phyloP scores from a whole-genome alignment of 2,888 invertebrate genomes.

The Conchocele bisecta region DNA sequence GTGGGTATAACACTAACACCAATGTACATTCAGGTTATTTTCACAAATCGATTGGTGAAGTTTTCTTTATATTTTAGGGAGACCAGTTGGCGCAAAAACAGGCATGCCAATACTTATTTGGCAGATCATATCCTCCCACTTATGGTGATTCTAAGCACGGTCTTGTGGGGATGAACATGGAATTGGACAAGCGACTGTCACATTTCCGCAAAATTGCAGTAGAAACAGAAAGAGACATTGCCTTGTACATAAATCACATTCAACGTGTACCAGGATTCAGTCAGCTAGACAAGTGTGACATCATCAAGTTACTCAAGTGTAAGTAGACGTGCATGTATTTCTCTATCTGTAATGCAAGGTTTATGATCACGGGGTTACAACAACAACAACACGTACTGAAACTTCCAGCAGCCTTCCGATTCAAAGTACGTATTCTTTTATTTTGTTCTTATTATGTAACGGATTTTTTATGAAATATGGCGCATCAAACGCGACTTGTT shows the following conservation, averaged over 20 bases:
- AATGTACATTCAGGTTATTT: too few species aligned
- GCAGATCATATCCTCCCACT: not conserved
- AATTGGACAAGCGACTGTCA: constrained; percentile 23
- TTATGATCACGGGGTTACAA: too few species aligned
- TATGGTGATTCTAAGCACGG: constrained; percentile 18
- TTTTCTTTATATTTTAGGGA: too few species aligned
- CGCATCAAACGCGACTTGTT: too few species aligned
- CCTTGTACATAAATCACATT: constrained; percentile 15
- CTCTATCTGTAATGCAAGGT: not conserved
- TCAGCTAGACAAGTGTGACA: constrained; percentile 15
- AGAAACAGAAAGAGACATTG: constrained; percentile 18
- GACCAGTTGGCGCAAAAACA: too few species aligned
- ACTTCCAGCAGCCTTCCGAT: too few species aligned
- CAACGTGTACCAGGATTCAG: constrained; percentile 24
- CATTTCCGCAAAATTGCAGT: constrained; percentile 20
- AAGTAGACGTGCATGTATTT: not conserved
- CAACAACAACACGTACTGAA: too few species aligned
- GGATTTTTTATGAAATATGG: too few species aligned
- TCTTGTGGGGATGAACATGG: constrained; percentile 14
- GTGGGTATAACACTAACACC: too few species aligned
- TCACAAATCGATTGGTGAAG: too few species aligned
- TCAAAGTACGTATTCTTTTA: too few species aligned
- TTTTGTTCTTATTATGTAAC: too few species aligned
- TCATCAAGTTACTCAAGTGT: constrained; percentile 24
- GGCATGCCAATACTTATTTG: constrained; percentile 19